A percentile compares a stretch with the other conserved stretches of the same genome.
Evolutionary conservation across 2,888 invertebrate species (phyloP).

Genomic region (Agrotis segetum): DNA sequence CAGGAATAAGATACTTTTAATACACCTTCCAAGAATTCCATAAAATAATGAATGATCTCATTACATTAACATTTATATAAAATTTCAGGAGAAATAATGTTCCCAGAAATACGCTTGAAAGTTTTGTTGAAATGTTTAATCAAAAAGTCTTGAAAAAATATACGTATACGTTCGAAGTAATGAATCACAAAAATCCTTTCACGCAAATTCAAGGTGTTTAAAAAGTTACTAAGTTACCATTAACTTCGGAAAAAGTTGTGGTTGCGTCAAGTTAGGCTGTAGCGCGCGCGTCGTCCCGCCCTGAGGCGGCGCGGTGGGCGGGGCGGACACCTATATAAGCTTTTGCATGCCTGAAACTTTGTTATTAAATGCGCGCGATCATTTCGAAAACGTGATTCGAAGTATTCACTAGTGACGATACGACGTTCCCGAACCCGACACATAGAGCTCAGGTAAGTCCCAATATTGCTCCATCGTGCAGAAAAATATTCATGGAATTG

Average conservation of each 20-base stretch:
- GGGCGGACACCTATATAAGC: constrained; percentile 87
- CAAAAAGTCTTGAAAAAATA: neutral
- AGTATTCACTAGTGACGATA: constrained; percentile 69
- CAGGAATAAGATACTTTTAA: neutral
- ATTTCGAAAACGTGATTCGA: constrained; percentile 77
- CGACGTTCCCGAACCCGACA: constrained; percentile 61
- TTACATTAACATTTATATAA: neutral
- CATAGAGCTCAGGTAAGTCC: constrained; percentile 71
- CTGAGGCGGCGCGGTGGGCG: constrained; percentile 85
- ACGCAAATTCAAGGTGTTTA: constrained; percentile 24
- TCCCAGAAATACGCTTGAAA: neutral
- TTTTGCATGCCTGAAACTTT: constrained; percentile 82
- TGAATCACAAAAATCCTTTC: constrained; percentile 19
- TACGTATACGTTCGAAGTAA: neutral
- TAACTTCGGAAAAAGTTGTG: constrained; percentile 65
- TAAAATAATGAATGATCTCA: neutral
- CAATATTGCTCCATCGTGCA: constrained; percentile 47
- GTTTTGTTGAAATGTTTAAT: neutral
- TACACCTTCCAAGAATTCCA: neutral
- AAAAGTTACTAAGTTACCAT: constrained; percentile 46
- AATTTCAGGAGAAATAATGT: neutral
- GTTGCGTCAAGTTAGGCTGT: constrained; percentile 66
- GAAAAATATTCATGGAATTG: constrained; percentile 58
- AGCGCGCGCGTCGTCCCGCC: constrained; percentile 77
- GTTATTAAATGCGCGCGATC: constrained; percentile 87